phyloP scores from a whole-genome alignment of 1,140 invertebrate species.

The Drosophila parabipectinata region DNA sequence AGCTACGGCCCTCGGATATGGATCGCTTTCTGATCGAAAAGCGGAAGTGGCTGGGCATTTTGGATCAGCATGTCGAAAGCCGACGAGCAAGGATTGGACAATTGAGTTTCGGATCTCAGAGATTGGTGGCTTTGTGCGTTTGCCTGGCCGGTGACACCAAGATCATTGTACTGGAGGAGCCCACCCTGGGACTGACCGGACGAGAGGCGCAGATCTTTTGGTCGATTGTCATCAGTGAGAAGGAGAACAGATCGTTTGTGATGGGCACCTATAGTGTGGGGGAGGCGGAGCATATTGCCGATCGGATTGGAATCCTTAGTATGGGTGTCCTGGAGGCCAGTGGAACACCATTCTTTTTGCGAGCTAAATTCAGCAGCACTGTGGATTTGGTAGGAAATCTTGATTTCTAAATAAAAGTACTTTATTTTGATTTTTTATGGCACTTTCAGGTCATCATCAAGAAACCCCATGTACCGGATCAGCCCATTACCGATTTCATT shows the following conservation, averaged over 20 bases:
- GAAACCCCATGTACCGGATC: conserved; percentile 56
- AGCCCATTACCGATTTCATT: conserved; percentile 69
- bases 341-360: conserved; percentile 93
- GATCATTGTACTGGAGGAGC: conserved; percentile 68
- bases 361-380: conserved; percentile 94
- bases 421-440: neutral
- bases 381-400: conserved; percentile 89
- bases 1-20: conserved; percentile 4
- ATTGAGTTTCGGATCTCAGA: conserved; percentile 30
- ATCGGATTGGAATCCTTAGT: conserved; percentile 68
- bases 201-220: conserved; percentile 86
- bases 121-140: conserved; percentile 61
- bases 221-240: conserved; percentile 86
- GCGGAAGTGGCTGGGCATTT: conserved; percentile 52
- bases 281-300: conserved; percentile 63
- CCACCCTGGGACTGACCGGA: conserved; percentile 35
- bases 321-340: conserved; percentile 67
- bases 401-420: no score
- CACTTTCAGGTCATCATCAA: conserved; percentile 57
- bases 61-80: conserved; percentile 31
- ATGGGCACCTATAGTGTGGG: conserved; percentile 63
- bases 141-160: conserved; percentile 43
- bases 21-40: conserved; percentile 44
- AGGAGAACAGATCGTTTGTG: conserved; percentile 51
- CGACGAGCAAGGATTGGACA: conserved; percentile 15